Evolutionary conservation across 2,113 vertebrate genomes (phyloP).

Genomic region (Tympanuchus pallidicinctus): DNA sequence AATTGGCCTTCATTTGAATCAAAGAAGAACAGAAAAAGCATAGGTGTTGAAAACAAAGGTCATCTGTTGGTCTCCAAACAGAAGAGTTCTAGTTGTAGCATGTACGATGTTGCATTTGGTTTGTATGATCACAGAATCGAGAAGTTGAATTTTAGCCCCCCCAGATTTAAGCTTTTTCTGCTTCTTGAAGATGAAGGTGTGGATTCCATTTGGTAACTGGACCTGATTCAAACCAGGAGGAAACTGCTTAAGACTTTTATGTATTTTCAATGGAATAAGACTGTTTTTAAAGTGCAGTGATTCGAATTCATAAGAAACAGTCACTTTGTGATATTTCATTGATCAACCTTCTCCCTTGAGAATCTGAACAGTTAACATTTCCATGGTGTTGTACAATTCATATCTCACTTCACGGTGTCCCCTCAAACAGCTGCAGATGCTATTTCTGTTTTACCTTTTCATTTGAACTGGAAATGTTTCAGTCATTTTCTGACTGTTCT

Average conservation of each 20-base stretch:
- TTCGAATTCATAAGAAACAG: slow-evolving; percentile 10
- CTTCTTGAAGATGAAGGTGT: not conserved
- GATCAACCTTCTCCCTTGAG: not conserved
- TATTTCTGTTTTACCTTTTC: slow-evolving; percentile 65
- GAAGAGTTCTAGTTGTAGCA: not conserved
- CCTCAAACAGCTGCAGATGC: slow-evolving; percentile 12
- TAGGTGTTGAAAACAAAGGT: not conserved
- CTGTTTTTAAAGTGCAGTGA: not conserved
- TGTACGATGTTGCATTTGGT: not conserved
- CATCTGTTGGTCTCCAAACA: not conserved
- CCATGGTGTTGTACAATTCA: not conserved
- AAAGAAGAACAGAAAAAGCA: not conserved
- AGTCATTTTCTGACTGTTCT: slow-evolving; percentile 46
- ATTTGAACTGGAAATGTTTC: slow-evolving; percentile 57
- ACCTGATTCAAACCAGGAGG: not conserved
- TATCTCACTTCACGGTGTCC: slow-evolving; percentile 26
- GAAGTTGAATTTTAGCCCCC: not conserved
- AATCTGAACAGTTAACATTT: not conserved
- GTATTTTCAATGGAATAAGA: slow-evolving; percentile 27
- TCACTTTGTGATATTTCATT: not conserved
- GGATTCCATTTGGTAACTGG: slow-evolving; percentile 36
- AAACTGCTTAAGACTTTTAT: slow-evolving; percentile 15
- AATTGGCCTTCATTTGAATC: not conserved
- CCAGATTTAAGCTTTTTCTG: not conserved
- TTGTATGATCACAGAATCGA: not conserved